Base-by-base conservation (phyloP, 2,888 invertebrate species). In the Cryptocephalus moraei region DNA sequence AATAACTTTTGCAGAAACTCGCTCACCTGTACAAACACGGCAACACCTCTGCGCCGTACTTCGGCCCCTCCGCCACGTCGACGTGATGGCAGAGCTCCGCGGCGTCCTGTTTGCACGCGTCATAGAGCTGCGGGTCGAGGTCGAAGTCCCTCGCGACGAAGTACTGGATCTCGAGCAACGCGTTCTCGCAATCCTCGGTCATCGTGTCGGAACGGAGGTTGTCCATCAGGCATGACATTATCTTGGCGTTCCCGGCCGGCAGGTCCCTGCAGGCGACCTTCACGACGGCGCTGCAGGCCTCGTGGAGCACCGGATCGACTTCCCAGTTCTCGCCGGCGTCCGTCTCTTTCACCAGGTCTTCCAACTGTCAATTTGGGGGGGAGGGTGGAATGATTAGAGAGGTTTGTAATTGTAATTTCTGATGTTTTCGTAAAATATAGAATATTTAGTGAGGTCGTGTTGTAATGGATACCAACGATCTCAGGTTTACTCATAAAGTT, bases 251-350 rank as follows among this genome's bases (percentile, higher is more conserved):
- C 10, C 87, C 88, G 31, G 84, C 85, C 52, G 75, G 76, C 0
- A 85, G 71, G 61, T 86, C 83, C 52, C 77, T 76, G 62, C 92
- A 92, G 2, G 82, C 82, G 33, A 77, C 72, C 64, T 86, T 83
- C 0, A 92, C 92, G 8, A 94, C 90, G 1, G 85, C 80, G 59
- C 84, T 82, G 65, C 96, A 96, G 1, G 91, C 87, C 65, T 86
- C 84, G 43, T 86, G 79, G 44, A 96, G 72, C 38, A 92, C 83
- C 1, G 91, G 91, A 73, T 99, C 97, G 0, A 96, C 90, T 58
- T 90, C 80, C 89, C 94, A 94, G 71, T 96, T 92, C 71, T 91
- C 91, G 1, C 89, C 95, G n/a, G 84, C 86, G 70, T 97, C 94
- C 6, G 91, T 83, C 61, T 90, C 84, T 71, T 87, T 86, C 3